phyloP scores from a whole-genome alignment of 2,888 invertebrate species.

The Sicus ferrugineus region DNA sequence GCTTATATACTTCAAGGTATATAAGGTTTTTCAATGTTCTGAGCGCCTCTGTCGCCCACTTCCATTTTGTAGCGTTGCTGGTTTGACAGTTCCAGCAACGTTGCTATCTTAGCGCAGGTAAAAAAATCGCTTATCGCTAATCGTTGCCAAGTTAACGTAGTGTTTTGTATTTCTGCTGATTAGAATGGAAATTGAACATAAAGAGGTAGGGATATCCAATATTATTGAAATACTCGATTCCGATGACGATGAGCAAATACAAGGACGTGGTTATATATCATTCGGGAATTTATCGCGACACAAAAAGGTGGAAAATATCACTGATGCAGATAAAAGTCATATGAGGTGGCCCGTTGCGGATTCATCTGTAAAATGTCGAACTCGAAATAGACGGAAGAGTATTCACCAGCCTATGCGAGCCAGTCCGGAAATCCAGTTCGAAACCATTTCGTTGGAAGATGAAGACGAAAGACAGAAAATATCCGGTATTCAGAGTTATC shows the following conservation, averaged over 20 bases:
- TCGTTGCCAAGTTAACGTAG: too few relatives aligned
- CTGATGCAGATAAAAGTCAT: background rate
- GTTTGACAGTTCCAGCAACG: too few relatives aligned
- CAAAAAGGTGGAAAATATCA: background rate
- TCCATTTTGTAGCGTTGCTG: too few relatives aligned
- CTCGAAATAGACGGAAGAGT: conserved; percentile 42
- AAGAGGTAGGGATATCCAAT: too few relatives aligned
- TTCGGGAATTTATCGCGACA: background rate
- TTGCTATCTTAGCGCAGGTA: too few relatives aligned
- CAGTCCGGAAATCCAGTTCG: conserved; percentile 44
- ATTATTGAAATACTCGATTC: conserved; percentile 47
- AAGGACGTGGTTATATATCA: too few relatives aligned
- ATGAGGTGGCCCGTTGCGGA: background rate
- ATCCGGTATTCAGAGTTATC: background rate
- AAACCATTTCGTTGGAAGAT: conserved; percentile 44
- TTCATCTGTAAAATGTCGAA: conserved; percentile 21
- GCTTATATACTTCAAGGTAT: too few relatives aligned
- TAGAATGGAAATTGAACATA: too few relatives aligned
- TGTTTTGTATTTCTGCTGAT: too few relatives aligned
- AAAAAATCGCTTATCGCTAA: too few relatives aligned
- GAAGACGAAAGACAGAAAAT: conserved; percentile 29
- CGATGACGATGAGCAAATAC: conserved; percentile 38
- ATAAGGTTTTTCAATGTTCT: too few relatives aligned
- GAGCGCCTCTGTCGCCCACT: too few relatives aligned
- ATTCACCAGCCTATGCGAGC: conserved; percentile 39